Evolutionary conservation across 1,140 invertebrate genomes (phyloP).

Genomic region (Drosophila arawakana): DNA sequence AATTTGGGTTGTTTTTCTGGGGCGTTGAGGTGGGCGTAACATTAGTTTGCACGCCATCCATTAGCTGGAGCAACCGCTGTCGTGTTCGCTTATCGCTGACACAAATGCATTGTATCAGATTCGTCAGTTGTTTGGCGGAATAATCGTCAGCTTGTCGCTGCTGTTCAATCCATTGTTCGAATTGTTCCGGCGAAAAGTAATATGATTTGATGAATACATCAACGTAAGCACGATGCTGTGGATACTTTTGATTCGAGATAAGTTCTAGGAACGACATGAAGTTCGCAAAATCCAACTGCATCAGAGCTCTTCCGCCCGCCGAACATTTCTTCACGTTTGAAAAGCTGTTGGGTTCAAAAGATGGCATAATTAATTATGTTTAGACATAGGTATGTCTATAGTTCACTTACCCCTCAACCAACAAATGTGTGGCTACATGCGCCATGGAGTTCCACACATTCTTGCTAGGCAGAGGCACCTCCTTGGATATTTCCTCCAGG

Average conservation of each 20-base stretch:
- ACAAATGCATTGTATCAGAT: constrained; percentile 93
- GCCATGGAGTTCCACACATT: constrained; percentile 95
- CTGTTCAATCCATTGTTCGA: constrained; percentile 95
- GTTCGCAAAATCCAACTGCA: constrained; percentile 99
- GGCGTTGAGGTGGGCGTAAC: constrained; percentile 54
- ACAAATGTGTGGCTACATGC: constrained; percentile 91
- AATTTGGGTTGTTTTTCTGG: constrained; percentile 35
- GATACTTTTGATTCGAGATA: constrained; percentile 91
- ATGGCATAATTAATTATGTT: neutral
- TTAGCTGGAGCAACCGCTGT: constrained; percentile 89
- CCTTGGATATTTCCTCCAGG: constrained; percentile 88
- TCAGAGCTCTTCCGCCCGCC: constrained; percentile 96
- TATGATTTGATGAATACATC: constrained; percentile 98
- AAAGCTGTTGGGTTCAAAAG: constrained; percentile 86
- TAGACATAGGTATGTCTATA: too few species aligned
- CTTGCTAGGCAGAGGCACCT: constrained; percentile 89
- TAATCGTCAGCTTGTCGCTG: constrained; percentile 91
- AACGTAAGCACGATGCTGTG: constrained; percentile 95
- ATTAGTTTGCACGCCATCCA: constrained; percentile 81
- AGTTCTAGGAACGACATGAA: constrained; percentile 96
- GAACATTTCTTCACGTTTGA: constrained; percentile 97
- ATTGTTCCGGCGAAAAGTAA: constrained; percentile 94
- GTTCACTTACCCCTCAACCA: constrained; percentile 94
- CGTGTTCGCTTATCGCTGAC: constrained; percentile 94
- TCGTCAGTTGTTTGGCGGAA: constrained; percentile 93